These are phyloP conservation scores for Triplophysa tibetana DNA, from an alignment of 2,113 vertebrate genomes.

Conservation along the genomic window DNA sequence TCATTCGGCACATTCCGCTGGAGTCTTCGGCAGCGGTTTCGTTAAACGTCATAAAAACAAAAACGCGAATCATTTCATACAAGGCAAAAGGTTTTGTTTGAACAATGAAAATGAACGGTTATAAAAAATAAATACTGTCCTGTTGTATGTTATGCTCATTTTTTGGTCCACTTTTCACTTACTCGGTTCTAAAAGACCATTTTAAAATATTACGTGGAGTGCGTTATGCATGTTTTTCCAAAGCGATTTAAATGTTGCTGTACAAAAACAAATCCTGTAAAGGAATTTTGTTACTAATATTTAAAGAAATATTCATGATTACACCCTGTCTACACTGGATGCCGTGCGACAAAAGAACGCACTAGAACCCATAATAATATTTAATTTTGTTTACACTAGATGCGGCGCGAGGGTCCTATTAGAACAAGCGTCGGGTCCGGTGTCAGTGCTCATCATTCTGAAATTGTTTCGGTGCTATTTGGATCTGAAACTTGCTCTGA, in stretches of 20 bases:
- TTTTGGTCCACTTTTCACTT: not conserved
- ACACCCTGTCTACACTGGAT: too few species aligned
- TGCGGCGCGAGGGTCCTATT: too few species aligned
- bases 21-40: not conserved
- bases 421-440: too few species aligned
- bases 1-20: not conserved
- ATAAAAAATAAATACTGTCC: not conserved
- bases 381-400: too few species aligned
- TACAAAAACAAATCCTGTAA: not conserved
- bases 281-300: too few species aligned
- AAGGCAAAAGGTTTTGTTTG: not conserved
- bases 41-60: conserved; percentile 41
- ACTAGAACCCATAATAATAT: too few species aligned
- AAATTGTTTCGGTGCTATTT: not conserved
- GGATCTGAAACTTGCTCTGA: not conserved
- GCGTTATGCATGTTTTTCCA: too few species aligned
- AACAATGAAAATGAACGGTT: not conserved
- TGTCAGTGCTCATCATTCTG: not conserved
- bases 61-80: not conserved
- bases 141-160: not conserved
- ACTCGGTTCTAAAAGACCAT: too few species aligned
- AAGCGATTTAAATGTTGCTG: too few species aligned
- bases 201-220: too few species aligned
- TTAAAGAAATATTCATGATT: too few species aligned
- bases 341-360: too few species aligned